Conservation (phyloP, 2,888 invertebrate genomes). For the Drosophila kanekoi region DNA sequence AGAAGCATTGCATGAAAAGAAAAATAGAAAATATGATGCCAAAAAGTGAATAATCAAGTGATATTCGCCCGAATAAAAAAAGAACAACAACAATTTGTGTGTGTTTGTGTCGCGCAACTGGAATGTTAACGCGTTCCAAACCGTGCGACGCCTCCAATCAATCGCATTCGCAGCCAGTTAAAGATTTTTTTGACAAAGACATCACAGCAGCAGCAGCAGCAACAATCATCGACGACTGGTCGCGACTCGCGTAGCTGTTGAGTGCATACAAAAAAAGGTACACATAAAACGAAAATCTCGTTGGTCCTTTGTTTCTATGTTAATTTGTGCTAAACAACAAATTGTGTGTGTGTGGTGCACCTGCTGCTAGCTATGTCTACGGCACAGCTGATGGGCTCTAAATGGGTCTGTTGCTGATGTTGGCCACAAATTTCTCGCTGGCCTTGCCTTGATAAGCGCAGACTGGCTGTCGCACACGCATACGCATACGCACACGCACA, state of each 20-base stretch:
- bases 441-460: constrained; percentile 73
- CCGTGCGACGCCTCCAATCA: constrained; percentile 39
- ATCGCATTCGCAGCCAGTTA: constrained; percentile 11
- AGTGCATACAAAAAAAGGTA: constrained; percentile 59
- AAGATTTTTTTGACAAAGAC: constrained; percentile 49
- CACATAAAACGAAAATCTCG: constrained; percentile 38
- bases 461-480: constrained; percentile 57
- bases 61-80: constrained; percentile 39
- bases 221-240: constrained; percentile 47
- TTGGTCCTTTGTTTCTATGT: constrained; percentile 34
- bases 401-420: constrained; percentile 31
- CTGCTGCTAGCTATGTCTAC: constrained; percentile 14
- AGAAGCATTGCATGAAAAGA: constrained; percentile 57
- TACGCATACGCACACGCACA: constrained; percentile 29
- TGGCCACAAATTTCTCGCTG: constrained; percentile 48
- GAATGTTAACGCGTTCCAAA: constrained; percentile 49
- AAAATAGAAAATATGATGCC: constrained; percentile 71
- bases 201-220: constrained; percentile 31
- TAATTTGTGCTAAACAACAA: constrained; percentile 1
- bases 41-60: constrained; percentile 67
- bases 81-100: constrained; percentile 38
- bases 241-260: constrained; percentile 41
- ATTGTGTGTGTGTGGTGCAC: constrained; percentile 2
- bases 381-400: constrained; percentile 44
- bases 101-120: constrained; percentile 40